Percentiles rank a stretch among this genome's conserved stretches.
Conservation (phyloP, 2,113 vertebrate species). For the Anolis sagrei region DNA sequence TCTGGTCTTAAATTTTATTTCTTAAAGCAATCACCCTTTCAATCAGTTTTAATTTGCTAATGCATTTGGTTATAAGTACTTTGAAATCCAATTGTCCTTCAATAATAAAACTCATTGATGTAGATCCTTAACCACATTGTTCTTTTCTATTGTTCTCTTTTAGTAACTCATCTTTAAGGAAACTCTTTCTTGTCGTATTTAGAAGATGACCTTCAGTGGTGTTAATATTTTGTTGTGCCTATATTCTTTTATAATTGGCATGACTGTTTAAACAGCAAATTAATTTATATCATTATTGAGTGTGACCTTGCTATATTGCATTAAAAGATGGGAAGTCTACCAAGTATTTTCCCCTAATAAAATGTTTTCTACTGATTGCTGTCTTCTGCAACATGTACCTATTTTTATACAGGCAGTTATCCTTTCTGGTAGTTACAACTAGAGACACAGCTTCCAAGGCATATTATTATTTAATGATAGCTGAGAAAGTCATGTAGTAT, state of each 20-base stretch:
- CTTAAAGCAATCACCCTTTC: slow-evolving; percentile 63
- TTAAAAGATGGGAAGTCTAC: slow-evolving; percentile 29
- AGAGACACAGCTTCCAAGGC: neutral
- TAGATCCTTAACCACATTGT: slow-evolving; percentile 61
- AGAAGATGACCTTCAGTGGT: slow-evolving; percentile 65
- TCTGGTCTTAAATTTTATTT: slow-evolving; percentile 43
- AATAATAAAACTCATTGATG: slow-evolving; percentile 64
- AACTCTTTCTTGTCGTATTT: slow-evolving; percentile 46
- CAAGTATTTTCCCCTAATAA: slow-evolving; percentile 29
- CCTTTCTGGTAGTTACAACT: neutral
- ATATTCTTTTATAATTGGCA: slow-evolving; percentile 43
- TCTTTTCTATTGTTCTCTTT: slow-evolving; percentile 39
- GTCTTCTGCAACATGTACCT: too few species aligned
- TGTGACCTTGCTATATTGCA: slow-evolving; percentile 57
- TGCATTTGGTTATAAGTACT: slow-evolving; percentile 66
- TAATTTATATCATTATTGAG: slow-evolving; percentile 51
- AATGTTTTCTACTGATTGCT: slow-evolving; percentile 17
- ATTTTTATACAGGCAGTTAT: neutral
- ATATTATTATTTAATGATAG: neutral
- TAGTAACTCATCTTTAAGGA: slow-evolving; percentile 44
- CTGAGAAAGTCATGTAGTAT: too few species aligned
- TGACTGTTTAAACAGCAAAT: slow-evolving; percentile 57
- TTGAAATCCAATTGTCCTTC: slow-evolving; percentile 64
- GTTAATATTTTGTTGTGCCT: slow-evolving; percentile 46
- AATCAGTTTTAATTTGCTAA: slow-evolving; percentile 71